phyloP scores from a whole-genome alignment of 2,888 invertebrate genomes.

The Scrobipalpa atriplicella region DNA sequence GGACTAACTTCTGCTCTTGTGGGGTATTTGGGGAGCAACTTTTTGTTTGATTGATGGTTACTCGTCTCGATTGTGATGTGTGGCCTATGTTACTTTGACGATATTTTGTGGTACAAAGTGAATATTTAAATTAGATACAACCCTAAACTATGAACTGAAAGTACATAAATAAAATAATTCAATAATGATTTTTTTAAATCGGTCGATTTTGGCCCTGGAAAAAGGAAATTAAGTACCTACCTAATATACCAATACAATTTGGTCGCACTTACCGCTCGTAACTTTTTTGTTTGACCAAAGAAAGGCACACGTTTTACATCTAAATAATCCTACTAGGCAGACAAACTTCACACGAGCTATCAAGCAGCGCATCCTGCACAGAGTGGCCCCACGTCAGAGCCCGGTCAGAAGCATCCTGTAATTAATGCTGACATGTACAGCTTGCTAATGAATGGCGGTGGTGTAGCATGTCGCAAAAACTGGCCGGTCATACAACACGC shows the following conservation, averaged over 20 bases:
- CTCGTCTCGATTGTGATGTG: background rate
- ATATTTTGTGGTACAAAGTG: background rate
- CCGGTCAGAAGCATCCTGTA: constrained; percentile 62
- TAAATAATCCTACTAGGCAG: background rate
- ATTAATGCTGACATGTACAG: constrained; percentile 74
- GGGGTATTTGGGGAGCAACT: constrained; percentile 11
- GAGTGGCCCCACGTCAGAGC: constrained; percentile 35
- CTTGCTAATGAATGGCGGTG: constrained; percentile 75
- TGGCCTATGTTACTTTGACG: constrained; percentile 6
- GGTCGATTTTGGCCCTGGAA: too few relatives aligned
- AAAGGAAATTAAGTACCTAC: too few relatives aligned
- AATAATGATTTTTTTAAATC: too few relatives aligned
- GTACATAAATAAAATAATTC: background rate
- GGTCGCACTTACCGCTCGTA: too few relatives aligned
- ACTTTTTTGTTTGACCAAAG: too few relatives aligned
- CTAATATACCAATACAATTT: too few relatives aligned
- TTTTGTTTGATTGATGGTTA: constrained; percentile 19
- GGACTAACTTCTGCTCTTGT: constrained; percentile 14
- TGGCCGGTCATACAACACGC: constrained; percentile 66
- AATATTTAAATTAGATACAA: too few relatives aligned
- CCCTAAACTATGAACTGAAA: constrained; percentile 26
- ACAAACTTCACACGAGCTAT: background rate
- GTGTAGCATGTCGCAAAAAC: constrained; percentile 74
- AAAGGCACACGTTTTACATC: background rate
- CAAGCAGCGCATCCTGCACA: constrained; percentile 4